A percentile compares a stretch with the other conserved stretches of the same genome.
These are phyloP conservation scores for Neocrepidodera transversa DNA, from an alignment of 2,888 invertebrate genomes.

Conservation along the genomic window DNA sequence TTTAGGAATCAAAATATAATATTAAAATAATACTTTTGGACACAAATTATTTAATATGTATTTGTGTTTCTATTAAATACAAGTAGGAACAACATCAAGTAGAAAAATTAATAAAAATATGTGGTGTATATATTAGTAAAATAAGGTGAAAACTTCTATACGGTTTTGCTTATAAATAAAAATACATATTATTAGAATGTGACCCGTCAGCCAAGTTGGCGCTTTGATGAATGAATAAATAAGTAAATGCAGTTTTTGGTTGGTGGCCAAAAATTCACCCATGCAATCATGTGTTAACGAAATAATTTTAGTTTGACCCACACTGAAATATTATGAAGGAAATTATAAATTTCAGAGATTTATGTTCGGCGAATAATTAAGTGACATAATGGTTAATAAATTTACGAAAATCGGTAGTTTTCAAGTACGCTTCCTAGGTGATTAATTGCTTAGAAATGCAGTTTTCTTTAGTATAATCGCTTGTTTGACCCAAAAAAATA, in stretches of 20 bases:
- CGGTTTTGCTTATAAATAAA: constrained; percentile 4
- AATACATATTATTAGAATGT: constrained; percentile 20
- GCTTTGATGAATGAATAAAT: constrained; percentile 24
- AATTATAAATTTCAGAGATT: constrained; percentile 19
- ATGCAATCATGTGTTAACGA: constrained; percentile 21
- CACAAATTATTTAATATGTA: no score
- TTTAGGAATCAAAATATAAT: no score
- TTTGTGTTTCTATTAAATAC: no score
- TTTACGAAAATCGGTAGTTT: not conserved
- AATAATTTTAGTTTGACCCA: constrained; percentile 18
- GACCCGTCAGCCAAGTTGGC: constrained; percentile 14
- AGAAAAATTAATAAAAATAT: no score
- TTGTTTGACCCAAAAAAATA: no score
- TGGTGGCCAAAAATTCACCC: constrained; percentile 18
- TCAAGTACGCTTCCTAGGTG: constrained; percentile 1
- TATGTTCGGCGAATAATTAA: not conserved
- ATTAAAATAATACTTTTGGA: no score
- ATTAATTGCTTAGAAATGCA: no score
- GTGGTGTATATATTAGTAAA: no score
- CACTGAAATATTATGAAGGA: constrained; percentile 9
- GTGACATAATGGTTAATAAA: not conserved
- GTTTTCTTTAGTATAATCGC: no score
- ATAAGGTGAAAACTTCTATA: no score
- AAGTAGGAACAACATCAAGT: no score
- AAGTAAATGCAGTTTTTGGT: constrained; percentile 29